Percentiles rank a stretch among this genome's conserved stretches.
These are phyloP conservation scores for Brachypteracias leptosomus DNA, from an alignment of 2,113 vertebrate species.

Conservation along the genomic window DNA sequence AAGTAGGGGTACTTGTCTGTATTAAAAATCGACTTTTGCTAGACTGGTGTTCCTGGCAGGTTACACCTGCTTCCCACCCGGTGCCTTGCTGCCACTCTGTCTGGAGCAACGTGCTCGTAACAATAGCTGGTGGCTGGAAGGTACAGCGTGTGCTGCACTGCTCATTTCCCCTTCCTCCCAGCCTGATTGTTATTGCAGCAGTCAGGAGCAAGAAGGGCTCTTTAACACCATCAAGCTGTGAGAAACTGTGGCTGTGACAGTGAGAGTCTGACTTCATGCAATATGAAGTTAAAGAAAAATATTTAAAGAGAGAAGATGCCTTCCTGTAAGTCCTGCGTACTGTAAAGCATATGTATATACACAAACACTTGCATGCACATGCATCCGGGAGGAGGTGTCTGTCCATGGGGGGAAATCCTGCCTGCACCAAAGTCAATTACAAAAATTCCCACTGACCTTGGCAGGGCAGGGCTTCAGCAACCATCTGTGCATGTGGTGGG, in stretches of 20 bases:
- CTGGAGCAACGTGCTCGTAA: conserved; percentile 64
- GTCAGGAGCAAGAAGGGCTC: not conserved
- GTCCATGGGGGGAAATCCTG: conserved; percentile 7
- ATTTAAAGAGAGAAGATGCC: not conserved
- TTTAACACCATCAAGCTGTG: conserved; percentile 19
- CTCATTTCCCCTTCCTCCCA: conserved; percentile 74
- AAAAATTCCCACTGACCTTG: not conserved
- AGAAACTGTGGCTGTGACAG: conserved; percentile 5
- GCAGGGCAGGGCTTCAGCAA: not conserved
- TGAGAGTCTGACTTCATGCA: not conserved
- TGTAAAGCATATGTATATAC: not conserved
- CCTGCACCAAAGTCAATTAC: not conserved
- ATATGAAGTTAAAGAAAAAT: not conserved
- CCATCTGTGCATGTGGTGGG: not conserved
- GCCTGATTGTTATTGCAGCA: conserved; percentile 59
- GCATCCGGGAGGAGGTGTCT: not conserved
- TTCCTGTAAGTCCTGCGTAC: conserved; percentile 14
- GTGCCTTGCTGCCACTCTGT: conserved; percentile 61
- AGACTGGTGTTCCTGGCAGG: conserved; percentile 35
- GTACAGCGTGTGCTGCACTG: conserved; percentile 66
- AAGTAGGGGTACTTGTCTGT: not conserved
- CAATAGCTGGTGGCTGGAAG: conserved; percentile 78
- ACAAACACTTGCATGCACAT: not conserved
- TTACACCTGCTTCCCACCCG: conserved; percentile 59
- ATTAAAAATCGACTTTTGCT: conserved; percentile 26